These are phyloP conservation scores for Capromys pilorides DNA, from an alignment of 2,797 vertebrate genomes.

Conservation along the genomic window DNA sequence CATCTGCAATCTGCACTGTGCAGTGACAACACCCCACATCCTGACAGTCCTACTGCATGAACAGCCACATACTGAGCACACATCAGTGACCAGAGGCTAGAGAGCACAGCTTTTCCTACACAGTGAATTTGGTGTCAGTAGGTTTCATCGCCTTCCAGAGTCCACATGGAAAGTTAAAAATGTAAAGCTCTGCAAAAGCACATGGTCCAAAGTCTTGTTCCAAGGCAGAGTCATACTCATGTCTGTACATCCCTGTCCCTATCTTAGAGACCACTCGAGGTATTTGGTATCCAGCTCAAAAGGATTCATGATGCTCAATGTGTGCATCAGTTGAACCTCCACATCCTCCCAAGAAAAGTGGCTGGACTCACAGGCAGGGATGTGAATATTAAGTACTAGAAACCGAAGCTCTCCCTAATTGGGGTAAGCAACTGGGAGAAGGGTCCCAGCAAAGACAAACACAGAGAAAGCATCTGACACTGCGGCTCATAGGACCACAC, in stretches of 20 bases:
- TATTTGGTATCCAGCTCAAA: background rate
- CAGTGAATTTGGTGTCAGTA: accelerated
- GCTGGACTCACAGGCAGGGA: accelerated
- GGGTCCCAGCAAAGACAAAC: background rate
- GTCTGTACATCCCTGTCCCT: background rate
- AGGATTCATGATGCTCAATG: accelerated
- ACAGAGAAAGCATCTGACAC: background rate
- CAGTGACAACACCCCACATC: background rate
- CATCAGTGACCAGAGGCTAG: accelerated
- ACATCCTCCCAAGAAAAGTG: accelerated
- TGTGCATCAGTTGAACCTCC: background rate
- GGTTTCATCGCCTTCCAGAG: too few species aligned
- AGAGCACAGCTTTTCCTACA: background rate
- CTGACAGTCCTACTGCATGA: background rate
- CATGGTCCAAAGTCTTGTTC: background rate
- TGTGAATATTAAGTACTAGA: accelerated
- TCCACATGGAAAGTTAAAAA: background rate
- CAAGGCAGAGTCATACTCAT: background rate
- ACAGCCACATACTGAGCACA: too few species aligned
- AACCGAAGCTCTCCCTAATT: background rate
- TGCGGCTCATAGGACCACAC: background rate
- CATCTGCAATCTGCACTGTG: accelerated
- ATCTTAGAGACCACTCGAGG: background rate
- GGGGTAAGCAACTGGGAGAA: background rate
- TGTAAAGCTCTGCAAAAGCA: background rate